These are phyloP conservation scores for Tor tambroides DNA, from an alignment of 2,113 vertebrate species.

Conservation along the genomic window DNA sequence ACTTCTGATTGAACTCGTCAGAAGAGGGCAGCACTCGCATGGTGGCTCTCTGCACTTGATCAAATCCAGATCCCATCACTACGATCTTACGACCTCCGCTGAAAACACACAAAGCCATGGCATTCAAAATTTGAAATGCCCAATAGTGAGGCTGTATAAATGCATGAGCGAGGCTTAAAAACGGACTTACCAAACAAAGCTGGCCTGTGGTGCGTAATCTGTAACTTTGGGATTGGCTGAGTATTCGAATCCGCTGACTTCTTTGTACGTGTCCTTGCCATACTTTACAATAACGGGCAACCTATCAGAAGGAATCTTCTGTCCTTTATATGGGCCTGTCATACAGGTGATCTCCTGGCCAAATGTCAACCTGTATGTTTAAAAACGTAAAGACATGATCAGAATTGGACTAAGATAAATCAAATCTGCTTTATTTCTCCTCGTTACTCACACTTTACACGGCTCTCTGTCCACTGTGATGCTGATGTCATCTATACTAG, in stretches of 20 bases:
- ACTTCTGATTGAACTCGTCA: slow-evolving; percentile 58
- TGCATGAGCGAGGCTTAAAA: not conserved
- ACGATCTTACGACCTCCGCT: slow-evolving; percentile 90
- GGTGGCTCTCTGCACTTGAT: slow-evolving; percentile 85
- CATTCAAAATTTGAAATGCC: not conserved
- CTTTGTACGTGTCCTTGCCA: slow-evolving; percentile 71
- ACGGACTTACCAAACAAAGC: slow-evolving; percentile 84
- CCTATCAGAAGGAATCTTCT: slow-evolving; percentile 53
- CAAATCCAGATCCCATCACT: slow-evolving; percentile 83
- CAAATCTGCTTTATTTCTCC: not conserved
- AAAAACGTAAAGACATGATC: not conserved
- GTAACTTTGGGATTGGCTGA: slow-evolving; percentile 83
- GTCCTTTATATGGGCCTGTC: slow-evolving; percentile 75
- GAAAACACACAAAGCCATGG: slow-evolving; percentile 35
- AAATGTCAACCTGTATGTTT: slow-evolving; percentile 78
- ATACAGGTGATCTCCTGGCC: slow-evolving; percentile 79
- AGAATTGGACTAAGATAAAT: not conserved
- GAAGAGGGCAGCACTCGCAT: slow-evolving; percentile 75
- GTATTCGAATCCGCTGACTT: slow-evolving; percentile 73
- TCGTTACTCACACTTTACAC: slow-evolving; percentile 85
- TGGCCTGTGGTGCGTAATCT: slow-evolving; percentile 77
- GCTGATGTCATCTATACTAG: slow-evolving; percentile 82
- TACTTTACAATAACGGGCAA: slow-evolving; percentile 75
- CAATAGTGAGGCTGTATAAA: not conserved
- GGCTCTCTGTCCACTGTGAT: slow-evolving; percentile 76